Conservation (phyloP, 2,797 vertebrate genomes). For the Tenualosa ilisha region DNA sequence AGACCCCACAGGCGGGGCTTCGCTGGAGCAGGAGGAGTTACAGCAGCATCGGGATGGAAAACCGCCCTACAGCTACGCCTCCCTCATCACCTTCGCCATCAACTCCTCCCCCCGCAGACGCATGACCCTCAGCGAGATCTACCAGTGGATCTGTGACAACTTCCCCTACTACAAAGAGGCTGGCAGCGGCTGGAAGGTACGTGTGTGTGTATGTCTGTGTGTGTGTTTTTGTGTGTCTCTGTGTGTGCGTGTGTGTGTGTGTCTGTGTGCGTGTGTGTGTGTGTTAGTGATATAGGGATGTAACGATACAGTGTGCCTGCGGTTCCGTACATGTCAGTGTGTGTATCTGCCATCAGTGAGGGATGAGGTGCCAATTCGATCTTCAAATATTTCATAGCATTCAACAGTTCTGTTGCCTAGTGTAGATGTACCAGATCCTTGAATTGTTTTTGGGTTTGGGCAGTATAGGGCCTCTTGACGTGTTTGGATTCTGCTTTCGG, state of each 20-base stretch:
- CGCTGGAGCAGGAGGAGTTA: constrained; percentile 83
- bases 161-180: constrained; percentile 87
- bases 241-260: constrained; percentile 60
- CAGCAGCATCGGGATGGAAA: constrained; percentile 86
- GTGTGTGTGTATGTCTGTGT: constrained; percentile 6
- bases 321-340: constrained; percentile 48
- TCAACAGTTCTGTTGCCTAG: no score
- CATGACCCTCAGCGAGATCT: constrained; percentile 90
- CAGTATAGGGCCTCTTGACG: no score
- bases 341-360: constrained; percentile 76
- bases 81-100: constrained; percentile 88
- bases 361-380: no score
- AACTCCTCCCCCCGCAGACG: constrained; percentile 85
- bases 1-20: constrained; percentile 71
- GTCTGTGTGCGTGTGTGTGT: constrained; percentile 52
- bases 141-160: constrained; percentile 91
- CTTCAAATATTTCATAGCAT: no score
- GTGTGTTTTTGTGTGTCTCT: neutral
- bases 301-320: neutral
- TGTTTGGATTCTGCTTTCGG: no score
- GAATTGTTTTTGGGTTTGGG: no score
- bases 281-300: constrained; percentile 46
- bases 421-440: no score
- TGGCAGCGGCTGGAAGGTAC: constrained; percentile 87
- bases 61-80: constrained; percentile 87